Base-by-base conservation (phyloP, 2,797 vertebrate genomes). In the Rhynchonycteris naso region DNA sequence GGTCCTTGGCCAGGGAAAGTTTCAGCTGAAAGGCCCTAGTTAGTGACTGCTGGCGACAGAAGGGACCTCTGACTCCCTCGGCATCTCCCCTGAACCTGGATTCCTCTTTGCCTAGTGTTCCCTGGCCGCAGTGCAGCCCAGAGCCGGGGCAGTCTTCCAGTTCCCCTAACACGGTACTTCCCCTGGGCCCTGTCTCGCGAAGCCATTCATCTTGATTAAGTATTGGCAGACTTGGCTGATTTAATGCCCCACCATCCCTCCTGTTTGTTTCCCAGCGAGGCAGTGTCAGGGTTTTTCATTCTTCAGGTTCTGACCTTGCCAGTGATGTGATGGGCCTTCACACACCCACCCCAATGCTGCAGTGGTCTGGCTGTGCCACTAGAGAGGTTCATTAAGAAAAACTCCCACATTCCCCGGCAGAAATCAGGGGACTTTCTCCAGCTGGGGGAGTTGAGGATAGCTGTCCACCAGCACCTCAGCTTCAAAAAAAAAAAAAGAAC, bases 211-310 rank as follows among this genome's bases (percentile, higher is more conserved):
- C 89, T 84, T 65, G 94, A 97, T 93, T 84, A 61, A 3, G 71
- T 92, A 96, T 92, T 19, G 76, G 90, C 97, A 97, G 86, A 90
- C 76, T 15, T 6, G 26, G 12, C 84, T 93, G 97, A 97, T 97
- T 84, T 88, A 97, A 30, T 21, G 43, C 47, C 87, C 63, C 16
- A 80, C 88, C 28, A 72, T 90, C 75, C 38, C 59, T 96, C 76
- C 79, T 80, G 68, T 50, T 75, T 90, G 65, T 95, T 93, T 97
- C 94, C 92, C 56, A 28, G 18, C 88, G 6, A 74, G 83, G 12
- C 50, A 50, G 75, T 52, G 81, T 80, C 91, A 74, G 88, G 82
- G 91, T 84, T 95, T 95, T 85, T 91, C 93, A 74, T 87, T 89
- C 91, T 91, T 91, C 75, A 68, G 47, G 61, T 93, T 92, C 69